These are phyloP conservation scores for Sterrhoptilus dennistouni DNA, from an alignment of 2,113 vertebrate species.

Conservation along the genomic window DNA sequence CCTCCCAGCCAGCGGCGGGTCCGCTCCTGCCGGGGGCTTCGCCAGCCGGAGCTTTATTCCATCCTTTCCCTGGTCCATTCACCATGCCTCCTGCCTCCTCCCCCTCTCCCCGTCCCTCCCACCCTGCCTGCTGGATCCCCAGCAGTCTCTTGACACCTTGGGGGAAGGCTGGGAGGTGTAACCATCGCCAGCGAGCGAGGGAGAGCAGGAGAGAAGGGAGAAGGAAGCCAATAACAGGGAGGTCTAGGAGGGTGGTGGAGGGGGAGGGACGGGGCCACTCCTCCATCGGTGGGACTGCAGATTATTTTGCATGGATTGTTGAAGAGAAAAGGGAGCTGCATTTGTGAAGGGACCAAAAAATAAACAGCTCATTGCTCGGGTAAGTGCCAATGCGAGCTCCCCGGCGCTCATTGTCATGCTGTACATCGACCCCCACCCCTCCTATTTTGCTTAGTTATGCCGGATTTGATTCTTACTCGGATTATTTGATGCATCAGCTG, in stretches of 20 bases:
- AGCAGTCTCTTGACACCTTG: slow-evolving; percentile 70
- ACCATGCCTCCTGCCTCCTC: slow-evolving; percentile 40
- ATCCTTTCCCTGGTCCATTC: slow-evolving; percentile 14
- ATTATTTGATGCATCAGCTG: slow-evolving; percentile 43
- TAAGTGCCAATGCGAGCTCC: slow-evolving; percentile 44
- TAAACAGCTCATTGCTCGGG: slow-evolving; percentile 39
- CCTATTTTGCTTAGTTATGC: not conserved
- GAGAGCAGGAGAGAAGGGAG: not conserved
- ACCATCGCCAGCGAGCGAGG: slow-evolving; percentile 17
- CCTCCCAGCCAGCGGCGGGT: not conserved
- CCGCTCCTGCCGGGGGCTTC: not conserved
- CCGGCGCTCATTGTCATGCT: not conserved
- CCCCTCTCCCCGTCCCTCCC: slow-evolving; percentile 39
- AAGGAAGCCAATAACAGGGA: slow-evolving; percentile 40
- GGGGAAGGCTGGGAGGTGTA: slow-evolving; percentile 67
- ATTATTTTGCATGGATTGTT: slow-evolving; percentile 79
- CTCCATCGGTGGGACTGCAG: slow-evolving; percentile 72
- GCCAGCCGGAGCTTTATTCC: slow-evolving; percentile 5
- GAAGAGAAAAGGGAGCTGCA: slow-evolving; percentile 68
- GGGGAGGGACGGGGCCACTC: slow-evolving; percentile 57
- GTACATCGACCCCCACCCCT: not conserved
- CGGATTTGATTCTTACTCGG: not conserved
- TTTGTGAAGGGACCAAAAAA: slow-evolving; percentile 34
- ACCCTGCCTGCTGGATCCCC: slow-evolving; percentile 31
- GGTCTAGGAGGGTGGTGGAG: slow-evolving; percentile 37